Conservation (phyloP, 2,113 vertebrate species). For the Corvus moneduloides region DNA sequence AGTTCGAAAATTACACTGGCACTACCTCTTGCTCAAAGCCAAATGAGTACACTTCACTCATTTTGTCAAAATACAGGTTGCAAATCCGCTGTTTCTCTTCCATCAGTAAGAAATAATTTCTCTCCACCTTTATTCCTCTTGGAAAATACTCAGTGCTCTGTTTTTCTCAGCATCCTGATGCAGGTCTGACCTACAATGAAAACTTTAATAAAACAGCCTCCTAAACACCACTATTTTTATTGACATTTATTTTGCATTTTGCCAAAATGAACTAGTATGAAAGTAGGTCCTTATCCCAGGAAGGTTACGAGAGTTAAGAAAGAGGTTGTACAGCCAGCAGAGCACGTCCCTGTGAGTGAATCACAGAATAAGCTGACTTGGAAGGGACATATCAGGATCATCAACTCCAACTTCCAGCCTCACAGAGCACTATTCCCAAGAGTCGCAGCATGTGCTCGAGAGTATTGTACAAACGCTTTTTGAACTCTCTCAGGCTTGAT, state of each 20-base stretch:
- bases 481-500: not conserved
- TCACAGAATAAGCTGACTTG: not conserved
- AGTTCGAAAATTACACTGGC: conserved; percentile 48
- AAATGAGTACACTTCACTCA: conserved; percentile 18
- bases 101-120: not conserved
- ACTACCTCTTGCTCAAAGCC: conserved; percentile 3
- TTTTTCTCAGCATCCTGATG: not conserved
- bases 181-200: not conserved
- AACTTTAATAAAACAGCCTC: not conserved
- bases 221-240: not conserved
- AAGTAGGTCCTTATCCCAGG: not conserved
- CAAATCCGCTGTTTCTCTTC: not conserved
- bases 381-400: not conserved
- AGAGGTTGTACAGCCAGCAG: not conserved
- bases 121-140: not conserved
- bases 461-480: not conserved
- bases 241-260: not conserved
- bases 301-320: not conserved
- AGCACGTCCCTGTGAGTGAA: not conserved
- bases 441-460: no score
- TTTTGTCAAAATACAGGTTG: conserved; percentile 27
- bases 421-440: not conserved
- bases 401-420: accelerated
- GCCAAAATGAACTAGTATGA: not conserved
- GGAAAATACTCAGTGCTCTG: not conserved